Conservation (phyloP, 2,888 invertebrate genomes). For the Teleiodes luculella region DNA sequence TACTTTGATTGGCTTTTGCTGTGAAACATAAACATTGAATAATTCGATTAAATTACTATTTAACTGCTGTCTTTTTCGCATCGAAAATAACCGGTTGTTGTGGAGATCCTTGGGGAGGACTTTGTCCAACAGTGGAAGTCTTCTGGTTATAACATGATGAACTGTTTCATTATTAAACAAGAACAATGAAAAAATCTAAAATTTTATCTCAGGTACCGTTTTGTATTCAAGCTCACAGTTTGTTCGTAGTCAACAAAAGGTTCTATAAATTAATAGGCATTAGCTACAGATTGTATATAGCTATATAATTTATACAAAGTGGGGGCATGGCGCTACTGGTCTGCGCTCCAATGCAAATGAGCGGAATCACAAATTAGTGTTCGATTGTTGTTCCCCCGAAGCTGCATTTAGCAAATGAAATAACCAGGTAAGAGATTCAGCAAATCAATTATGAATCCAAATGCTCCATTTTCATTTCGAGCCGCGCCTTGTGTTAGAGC, state of each 20-base stretch:
- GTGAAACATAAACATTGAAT: background rate
- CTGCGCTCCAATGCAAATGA: slow-evolving; percentile 62
- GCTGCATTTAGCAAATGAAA: slow-evolving; percentile 63
- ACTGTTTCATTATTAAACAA: too few relatives aligned
- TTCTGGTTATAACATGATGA: too few relatives aligned
- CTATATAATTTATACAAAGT: slow-evolving; percentile 28
- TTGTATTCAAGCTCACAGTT: slow-evolving; percentile 17
- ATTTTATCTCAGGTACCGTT: background rate
- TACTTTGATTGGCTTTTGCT: slow-evolving; percentile 40
- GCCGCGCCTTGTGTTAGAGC: slow-evolving; percentile 30
- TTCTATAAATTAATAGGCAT: background rate
- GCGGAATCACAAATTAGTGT: slow-evolving; percentile 68
- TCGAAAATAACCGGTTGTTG: background rate
- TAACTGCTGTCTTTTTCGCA: background rate
- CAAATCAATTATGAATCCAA: slow-evolving; percentile 54
- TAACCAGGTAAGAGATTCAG: slow-evolving; percentile 55
- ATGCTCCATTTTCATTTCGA: slow-evolving; percentile 39
- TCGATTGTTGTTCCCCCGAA: slow-evolving; percentile 62
- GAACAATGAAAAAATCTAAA: background rate
- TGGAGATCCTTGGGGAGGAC: too few relatives aligned
- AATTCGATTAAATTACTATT: too few relatives aligned
- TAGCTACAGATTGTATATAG: background rate
- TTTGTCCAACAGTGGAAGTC: too few relatives aligned
- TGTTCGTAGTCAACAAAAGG: background rate
- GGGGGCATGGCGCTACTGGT: slow-evolving; percentile 38